Evolutionary conservation across 1,140 invertebrate genomes (phyloP).

Genomic region (Heliconius himera): DNA sequence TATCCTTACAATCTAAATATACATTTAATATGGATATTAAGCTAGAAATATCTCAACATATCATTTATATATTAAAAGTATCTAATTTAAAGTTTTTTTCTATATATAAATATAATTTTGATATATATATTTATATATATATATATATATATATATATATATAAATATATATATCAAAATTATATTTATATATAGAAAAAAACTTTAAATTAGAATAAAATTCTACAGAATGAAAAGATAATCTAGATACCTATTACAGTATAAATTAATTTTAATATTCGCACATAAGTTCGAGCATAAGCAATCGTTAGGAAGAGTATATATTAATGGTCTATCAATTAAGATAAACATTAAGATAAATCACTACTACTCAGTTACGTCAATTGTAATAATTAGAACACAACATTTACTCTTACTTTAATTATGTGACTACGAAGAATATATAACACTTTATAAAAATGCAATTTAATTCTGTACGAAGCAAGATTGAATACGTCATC

Average conservation of each 20-base stretch:
- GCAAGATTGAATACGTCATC: neutral
- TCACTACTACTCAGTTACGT: neutral
- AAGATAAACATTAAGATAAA: neutral
- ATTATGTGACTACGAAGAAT: neutral
- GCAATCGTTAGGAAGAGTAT: neutral
- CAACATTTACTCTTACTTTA: conserved; percentile 4
- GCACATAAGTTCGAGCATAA: neutral
- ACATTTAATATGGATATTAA: neutral
- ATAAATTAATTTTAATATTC: neutral
- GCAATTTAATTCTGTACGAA: neutral
- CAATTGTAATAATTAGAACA: neutral
- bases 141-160: no score
- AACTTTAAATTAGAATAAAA: no score
- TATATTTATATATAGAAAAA: no score
- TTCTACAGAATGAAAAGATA: no score
- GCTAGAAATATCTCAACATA: neutral
- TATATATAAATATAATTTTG: no score
- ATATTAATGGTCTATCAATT: neutral
- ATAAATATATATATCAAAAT: no score
- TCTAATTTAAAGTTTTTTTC: no score
- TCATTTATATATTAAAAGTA: no score
- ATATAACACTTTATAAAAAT: neutral
- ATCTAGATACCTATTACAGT: neutral
- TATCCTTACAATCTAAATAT: neutral
- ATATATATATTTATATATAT: no score